A percentile compares a stretch with the other conserved stretches of the same genome.
Conservation (phyloP, 2,888 invertebrate genomes). For the Nudaria mundana region DNA sequence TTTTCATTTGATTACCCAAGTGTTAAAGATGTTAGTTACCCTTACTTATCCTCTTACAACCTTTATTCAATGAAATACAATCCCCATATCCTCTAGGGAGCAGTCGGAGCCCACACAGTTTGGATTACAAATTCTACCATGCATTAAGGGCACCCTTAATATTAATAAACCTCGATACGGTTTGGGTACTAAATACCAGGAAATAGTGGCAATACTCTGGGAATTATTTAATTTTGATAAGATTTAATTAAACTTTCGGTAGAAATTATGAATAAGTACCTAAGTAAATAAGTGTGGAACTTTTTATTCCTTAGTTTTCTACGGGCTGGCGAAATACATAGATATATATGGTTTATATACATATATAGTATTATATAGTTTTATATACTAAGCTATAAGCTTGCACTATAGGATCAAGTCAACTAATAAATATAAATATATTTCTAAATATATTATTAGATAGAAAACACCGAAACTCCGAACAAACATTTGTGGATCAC, state of each 20-base stretch:
- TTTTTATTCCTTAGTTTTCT: not conserved
- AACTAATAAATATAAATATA: too few species aligned
- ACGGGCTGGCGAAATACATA: too few species aligned
- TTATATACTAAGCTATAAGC: too few species aligned
- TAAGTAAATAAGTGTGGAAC: not conserved
- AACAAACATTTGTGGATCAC: too few species aligned
- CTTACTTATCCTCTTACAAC: constrained; percentile 16
- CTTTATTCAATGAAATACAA: constrained; percentile 29
- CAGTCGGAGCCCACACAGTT: constrained; percentile 23
- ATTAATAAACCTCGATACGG: constrained; percentile 21
- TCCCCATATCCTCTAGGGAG: constrained; percentile 18
- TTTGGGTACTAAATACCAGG: not conserved
- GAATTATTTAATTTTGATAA: not conserved
- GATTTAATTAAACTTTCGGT: not conserved
- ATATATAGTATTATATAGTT: too few species aligned
- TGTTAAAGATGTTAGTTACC: too few species aligned
- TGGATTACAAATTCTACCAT: constrained; percentile 20
- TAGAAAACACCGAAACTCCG: too few species aligned
- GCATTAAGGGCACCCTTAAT: constrained; percentile 25
- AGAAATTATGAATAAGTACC: not conserved
- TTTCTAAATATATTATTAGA: too few species aligned
- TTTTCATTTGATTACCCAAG: too few species aligned
- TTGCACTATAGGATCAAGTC: too few species aligned
- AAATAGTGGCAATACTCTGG: not conserved
- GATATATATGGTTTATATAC: too few species aligned